These are phyloP conservation scores for Sarcophilus harrisii DNA, from an alignment of 2,797 vertebrate species.

Conservation along the genomic window DNA sequence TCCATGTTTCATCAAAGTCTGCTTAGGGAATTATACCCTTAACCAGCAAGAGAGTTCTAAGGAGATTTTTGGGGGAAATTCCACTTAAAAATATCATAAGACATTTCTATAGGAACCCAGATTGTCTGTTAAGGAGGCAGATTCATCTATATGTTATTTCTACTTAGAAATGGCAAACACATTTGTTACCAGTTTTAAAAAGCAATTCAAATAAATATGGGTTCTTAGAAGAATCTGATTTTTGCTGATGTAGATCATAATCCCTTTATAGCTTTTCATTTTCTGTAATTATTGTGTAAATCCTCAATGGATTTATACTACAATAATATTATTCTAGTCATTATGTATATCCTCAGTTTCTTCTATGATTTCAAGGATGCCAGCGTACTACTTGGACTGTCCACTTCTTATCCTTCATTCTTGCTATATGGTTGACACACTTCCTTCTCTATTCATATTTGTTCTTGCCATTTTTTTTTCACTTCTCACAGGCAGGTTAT, in stretches of 20 bases:
- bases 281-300: background rate
- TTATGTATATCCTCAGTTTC: background rate
- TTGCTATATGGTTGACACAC: background rate
- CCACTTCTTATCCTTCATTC: background rate
- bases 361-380: background rate
- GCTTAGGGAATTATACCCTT: background rate
- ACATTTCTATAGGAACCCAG: conserved; percentile 11
- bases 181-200: conserved; percentile 20
- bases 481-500: background rate
- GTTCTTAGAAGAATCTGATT: background rate
- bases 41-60: conserved; percentile 6
- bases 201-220: conserved; percentile 8
- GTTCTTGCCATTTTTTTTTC: background rate
- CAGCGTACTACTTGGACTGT: background rate
- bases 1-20: conserved; percentile 8
- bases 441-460: background rate
- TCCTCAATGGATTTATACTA: background rate
- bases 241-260: background rate
- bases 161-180: background rate
- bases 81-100: conserved; percentile 45
- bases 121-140: conserved; percentile 24
- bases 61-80: conserved; percentile 42
- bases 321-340: background rate
- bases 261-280: background rate
- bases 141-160: conserved; percentile 30